A percentile compares a stretch with the other conserved stretches of the same genome.
Conservation (phyloP, 2,113 vertebrate species). For the Ammodytes marinus region DNA sequence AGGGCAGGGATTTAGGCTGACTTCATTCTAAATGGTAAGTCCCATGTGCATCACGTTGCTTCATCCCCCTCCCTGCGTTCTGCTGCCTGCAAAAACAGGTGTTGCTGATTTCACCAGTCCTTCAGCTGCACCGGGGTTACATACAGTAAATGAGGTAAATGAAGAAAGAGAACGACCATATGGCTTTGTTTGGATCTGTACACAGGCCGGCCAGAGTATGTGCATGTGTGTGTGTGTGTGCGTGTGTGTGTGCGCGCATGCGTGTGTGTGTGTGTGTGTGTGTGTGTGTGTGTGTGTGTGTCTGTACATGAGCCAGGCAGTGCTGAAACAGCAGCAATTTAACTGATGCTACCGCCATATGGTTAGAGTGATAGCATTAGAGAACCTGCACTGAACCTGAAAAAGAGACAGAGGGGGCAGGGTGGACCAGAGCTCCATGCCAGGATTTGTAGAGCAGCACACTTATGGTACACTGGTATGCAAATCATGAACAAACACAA, state of each 20-base stretch:
- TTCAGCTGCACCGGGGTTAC: conserved; percentile 58
- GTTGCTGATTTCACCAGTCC: conserved; percentile 56
- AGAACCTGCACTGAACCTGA: conserved; percentile 78
- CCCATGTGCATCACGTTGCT: conserved; percentile 13
- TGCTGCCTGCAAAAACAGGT: conserved; percentile 49
- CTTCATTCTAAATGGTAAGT: conserved; percentile 24
- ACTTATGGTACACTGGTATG: conserved; percentile 54
- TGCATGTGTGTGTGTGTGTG: conserved; percentile 6
- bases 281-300: conserved; percentile 9
- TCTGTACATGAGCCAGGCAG: conserved; percentile 62
- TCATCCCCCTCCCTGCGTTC: conserved; percentile 22
- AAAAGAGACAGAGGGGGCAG: conserved; percentile 52
- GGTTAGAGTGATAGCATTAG: conserved; percentile 80
- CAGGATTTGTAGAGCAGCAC: conserved; percentile 65
- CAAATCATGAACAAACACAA: conserved; percentile 53
- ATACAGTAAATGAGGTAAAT: conserved; percentile 64
- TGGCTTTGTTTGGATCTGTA: conserved; percentile 72
- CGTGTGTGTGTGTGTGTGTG: not conserved
- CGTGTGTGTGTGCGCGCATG: conserved; percentile 15
- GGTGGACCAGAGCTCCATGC: conserved; percentile 47
- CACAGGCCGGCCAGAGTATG: conserved; percentile 46
- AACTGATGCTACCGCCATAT: conserved; percentile 81
- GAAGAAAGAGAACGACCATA: conserved; percentile 65
- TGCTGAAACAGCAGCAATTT: conserved; percentile 80
- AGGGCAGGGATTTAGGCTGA: conserved; percentile 19